Evolutionary conservation across 2,888 invertebrate species (phyloP).

Genomic region (Metallyticus violacea): DNA sequence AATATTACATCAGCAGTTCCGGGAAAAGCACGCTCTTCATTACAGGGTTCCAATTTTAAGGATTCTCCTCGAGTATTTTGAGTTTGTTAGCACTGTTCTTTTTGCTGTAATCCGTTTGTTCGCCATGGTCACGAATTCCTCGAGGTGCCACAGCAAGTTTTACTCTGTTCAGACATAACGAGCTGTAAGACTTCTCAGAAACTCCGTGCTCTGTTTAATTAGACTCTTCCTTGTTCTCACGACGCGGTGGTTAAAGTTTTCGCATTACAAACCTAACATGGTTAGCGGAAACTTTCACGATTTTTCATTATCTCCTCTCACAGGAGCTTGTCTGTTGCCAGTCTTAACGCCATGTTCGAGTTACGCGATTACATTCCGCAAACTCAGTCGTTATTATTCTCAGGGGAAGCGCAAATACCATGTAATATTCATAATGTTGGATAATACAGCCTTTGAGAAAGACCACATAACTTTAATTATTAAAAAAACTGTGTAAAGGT

Average conservation of each 20-base stretch:
- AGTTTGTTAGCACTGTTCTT: background rate
- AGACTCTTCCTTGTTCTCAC: background rate
- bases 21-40: background rate
- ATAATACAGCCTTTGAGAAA: too few relatives aligned
- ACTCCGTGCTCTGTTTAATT: background rate
- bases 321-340: too few relatives aligned
- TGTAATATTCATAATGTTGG: too few relatives aligned
- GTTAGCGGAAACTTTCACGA: background rate
- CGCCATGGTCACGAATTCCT: background rate
- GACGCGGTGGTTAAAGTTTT: background rate
- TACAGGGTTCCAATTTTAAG: background rate
- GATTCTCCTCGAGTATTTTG: background rate
- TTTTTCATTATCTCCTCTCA: background rate
- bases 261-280: background rate
- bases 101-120: background rate
- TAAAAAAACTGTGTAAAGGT: too few relatives aligned
- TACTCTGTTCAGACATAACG: slow-evolving; percentile 44
- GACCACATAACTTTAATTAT: too few relatives aligned
- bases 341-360: too few relatives aligned
- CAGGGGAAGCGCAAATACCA: too few relatives aligned
- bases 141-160: background rate
- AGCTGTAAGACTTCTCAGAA: slow-evolving; percentile 36
- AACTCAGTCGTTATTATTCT: too few relatives aligned
- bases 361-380: too few relatives aligned
- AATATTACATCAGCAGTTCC: background rate